A percentile compares a stretch with the other conserved stretches of the same genome.
Conservation (phyloP, 2,113 vertebrate genomes). For the Cyanocitta stelleri region DNA sequence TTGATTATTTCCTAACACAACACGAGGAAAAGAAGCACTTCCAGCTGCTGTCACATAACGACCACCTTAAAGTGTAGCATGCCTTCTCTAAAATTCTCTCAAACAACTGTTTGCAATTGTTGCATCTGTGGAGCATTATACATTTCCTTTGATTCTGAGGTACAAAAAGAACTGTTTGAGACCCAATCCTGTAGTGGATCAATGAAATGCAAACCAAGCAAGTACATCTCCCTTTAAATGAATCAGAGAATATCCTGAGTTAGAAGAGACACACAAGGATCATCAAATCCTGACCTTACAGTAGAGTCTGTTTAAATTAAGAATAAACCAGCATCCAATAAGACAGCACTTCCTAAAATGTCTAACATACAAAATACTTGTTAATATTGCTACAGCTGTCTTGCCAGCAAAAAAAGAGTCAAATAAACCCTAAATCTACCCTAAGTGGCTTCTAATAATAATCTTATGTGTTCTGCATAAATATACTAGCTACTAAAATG, state of each 20-base stretch:
- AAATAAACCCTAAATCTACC: neutral
- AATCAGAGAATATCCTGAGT: neutral
- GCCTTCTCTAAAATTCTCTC: neutral
- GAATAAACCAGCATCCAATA: neutral
- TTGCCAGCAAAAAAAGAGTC: neutral
- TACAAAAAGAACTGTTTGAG: neutral
- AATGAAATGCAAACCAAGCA: neutral
- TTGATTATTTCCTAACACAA: neutral
- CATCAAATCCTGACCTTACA: neutral
- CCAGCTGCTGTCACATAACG: neutral
- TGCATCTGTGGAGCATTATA: neutral
- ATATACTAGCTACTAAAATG: neutral
- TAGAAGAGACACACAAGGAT: neutral
- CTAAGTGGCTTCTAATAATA: neutral
- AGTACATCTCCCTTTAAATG: neutral
- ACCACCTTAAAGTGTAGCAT: neutral
- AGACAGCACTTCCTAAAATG: neutral
- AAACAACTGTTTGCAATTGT: neutral
- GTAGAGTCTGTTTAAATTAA: neutral
- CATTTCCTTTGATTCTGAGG: neutral
- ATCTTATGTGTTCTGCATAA: neutral
- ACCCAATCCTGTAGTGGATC: neutral
- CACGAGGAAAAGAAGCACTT: neutral
- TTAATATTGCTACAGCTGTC: neutral
- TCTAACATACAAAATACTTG: neutral